phyloP scores from a whole-genome alignment of 2,113 vertebrate genomes.

The Cephalopterus ornatus region DNA sequence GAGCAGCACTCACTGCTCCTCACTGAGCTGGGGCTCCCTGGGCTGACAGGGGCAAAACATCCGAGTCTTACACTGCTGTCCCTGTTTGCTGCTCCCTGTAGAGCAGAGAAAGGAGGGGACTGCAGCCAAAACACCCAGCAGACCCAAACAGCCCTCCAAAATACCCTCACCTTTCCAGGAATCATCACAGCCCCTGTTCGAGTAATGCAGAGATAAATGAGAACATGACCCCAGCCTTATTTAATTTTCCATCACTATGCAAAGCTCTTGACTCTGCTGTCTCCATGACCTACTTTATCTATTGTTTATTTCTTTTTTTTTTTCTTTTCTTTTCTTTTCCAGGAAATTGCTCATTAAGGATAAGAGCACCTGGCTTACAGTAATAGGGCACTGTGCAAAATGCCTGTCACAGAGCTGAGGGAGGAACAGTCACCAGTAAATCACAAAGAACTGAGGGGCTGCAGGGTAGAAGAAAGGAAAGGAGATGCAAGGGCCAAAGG shows the following conservation, averaged over 20 bases:
- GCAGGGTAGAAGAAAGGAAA: not conserved
- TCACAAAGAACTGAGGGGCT: slow-evolving; percentile 20
- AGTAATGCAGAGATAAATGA: not conserved
- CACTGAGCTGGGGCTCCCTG: rapidly evolving
- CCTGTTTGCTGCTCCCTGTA: not conserved
- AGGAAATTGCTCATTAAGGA: slow-evolving; percentile 74
- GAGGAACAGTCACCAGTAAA: slow-evolving; percentile 61
- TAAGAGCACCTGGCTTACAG: slow-evolving; percentile 78
- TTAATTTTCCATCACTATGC: slow-evolving; percentile 56
- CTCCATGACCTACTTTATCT: slow-evolving; percentile 56
- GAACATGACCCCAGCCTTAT: slow-evolving; percentile 11
- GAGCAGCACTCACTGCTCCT: not conserved
- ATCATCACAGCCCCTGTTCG: not conserved
- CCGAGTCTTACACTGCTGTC: not conserved
- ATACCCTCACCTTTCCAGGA: slow-evolving; percentile 27
- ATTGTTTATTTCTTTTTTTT: slow-evolving; percentile 67
- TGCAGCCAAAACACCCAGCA: not conserved
- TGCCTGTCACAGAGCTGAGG: slow-evolving; percentile 14
- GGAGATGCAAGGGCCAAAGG: not conserved
- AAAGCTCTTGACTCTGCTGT: slow-evolving; percentile 21
- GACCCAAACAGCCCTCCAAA: not conserved
- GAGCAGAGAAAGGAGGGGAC: not conserved
- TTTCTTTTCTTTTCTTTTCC: slow-evolving; percentile 66
- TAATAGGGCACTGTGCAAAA: slow-evolving; percentile 63
- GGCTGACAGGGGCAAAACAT: not conserved